Evolutionary conservation across 1,140 invertebrate genomes (phyloP).

Genomic region (Drosophila parvula): DNA sequence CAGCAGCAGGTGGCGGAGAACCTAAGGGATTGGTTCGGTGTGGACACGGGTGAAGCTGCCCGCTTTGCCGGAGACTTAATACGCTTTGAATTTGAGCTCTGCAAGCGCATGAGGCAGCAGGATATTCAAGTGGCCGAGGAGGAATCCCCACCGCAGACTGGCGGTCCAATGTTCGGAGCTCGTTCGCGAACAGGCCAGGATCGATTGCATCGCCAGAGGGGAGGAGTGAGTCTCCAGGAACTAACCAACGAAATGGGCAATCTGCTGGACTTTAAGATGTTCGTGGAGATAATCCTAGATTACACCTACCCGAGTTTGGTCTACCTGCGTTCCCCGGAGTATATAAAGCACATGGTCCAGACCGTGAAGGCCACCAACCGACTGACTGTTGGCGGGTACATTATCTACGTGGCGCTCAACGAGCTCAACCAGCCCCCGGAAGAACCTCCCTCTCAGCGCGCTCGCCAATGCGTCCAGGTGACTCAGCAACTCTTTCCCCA

Average conservation of each 20-base stretch:
- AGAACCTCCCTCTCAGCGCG: constrained; percentile 38
- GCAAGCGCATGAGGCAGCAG: constrained; percentile 61
- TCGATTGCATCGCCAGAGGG: constrained; percentile 46
- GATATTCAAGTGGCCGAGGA: constrained; percentile 33
- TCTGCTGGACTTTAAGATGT: constrained; percentile 59
- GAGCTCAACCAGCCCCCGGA: constrained; percentile 61
- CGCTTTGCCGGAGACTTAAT: constrained; percentile 67
- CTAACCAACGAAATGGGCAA: constrained; percentile 49
- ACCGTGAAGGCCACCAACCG: constrained; percentile 40
- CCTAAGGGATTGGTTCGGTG: constrained; percentile 57
- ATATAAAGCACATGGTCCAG: constrained; percentile 59
- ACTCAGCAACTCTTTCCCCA: constrained; percentile 67
- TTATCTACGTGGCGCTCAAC: constrained; percentile 69
- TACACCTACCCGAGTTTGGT: constrained; percentile 29
- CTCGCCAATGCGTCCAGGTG: constrained; percentile 51
- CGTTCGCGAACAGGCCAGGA: constrained; percentile 59
- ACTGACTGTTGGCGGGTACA: constrained; percentile 63
- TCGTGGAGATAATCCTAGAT: constrained; percentile 59
- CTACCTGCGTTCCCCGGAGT: constrained; percentile 55
- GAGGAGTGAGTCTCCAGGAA: constrained; percentile 32
- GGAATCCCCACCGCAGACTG: background rate
- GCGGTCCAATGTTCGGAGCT: constrained; percentile 4
- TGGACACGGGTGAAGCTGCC: constrained; percentile 50
- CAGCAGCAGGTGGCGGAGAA: constrained; percentile 60
- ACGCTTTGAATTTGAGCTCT: constrained; percentile 77